Evolutionary conservation across 2,888 invertebrate species (phyloP).

Genomic region (Cheilosia variabilis): DNA sequence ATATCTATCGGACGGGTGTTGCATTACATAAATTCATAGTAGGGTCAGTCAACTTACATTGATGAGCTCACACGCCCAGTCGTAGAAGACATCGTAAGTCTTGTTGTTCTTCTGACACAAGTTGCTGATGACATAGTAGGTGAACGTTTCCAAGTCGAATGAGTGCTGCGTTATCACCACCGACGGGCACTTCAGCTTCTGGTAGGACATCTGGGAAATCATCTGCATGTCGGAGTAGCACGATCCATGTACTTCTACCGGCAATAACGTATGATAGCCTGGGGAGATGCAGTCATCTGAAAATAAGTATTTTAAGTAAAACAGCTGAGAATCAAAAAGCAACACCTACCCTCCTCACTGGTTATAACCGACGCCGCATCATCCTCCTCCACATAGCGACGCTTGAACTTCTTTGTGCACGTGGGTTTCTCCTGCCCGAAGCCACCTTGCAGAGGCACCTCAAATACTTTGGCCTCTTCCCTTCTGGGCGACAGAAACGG

Average conservation of each 20-base stretch:
- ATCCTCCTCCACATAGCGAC: constrained; percentile 83
- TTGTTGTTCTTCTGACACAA: constrained; percentile 83
- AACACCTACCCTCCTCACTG: constrained; percentile 82
- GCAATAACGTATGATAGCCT: constrained; percentile 83
- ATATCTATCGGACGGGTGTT: constrained; percentile 77
- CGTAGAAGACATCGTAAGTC: constrained; percentile 83
- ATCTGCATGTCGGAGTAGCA: constrained; percentile 84
- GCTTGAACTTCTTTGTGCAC: constrained; percentile 82
- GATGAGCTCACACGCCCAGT: constrained; percentile 83
- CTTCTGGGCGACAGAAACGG: constrained; percentile 82
- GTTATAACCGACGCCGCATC: constrained; percentile 84
- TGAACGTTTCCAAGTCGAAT: constrained; percentile 83
- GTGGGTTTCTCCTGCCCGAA: constrained; percentile 81
- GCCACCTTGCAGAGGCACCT: constrained; percentile 81
- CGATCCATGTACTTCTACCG: constrained; percentile 83
- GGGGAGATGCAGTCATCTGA: constrained; percentile 84
- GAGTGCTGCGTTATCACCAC: constrained; percentile 83
- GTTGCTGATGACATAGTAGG: constrained; percentile 83
- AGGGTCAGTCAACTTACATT: constrained; percentile 77
- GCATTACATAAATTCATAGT: neutral
- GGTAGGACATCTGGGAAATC: constrained; percentile 83
- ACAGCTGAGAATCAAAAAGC: neutral
- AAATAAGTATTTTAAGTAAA: neutral
- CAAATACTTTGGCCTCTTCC: constrained; percentile 81
- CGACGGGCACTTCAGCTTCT: constrained; percentile 81